Conservation (phyloP, 2,113 vertebrate genomes). For the Notarius lentiginosus region DNA sequence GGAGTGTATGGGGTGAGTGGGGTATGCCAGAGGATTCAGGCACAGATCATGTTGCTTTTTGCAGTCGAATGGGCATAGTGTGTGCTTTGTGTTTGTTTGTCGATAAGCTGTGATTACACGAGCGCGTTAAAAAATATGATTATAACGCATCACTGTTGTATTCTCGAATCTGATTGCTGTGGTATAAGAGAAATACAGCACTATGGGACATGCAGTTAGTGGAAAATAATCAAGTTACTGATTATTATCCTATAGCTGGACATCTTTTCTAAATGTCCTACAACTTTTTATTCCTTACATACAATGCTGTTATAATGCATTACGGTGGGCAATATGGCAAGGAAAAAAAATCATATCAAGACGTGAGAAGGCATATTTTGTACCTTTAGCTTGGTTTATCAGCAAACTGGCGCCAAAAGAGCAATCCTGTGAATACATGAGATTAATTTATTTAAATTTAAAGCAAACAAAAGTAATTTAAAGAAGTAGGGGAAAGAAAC, state of each 20-base stretch:
- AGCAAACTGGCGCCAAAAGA: neutral
- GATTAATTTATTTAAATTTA: neutral
- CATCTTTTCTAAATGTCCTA: neutral
- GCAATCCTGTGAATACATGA: neutral
- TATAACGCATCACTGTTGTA: neutral
- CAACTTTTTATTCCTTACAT: neutral
- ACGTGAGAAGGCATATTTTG: neutral
- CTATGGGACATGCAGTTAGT: neutral
- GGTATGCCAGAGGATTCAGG: slow-evolving; percentile 1
- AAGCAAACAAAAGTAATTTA: neutral
- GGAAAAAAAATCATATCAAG: neutral
- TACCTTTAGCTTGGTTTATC: neutral
- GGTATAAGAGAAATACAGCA: neutral
- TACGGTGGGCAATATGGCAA: neutral
- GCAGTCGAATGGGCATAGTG: neutral
- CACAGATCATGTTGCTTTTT: slow-evolving; percentile 3
- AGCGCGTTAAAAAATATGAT: neutral
- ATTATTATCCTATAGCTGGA: neutral
- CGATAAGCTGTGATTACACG: neutral
- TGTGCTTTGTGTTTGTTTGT: neutral
- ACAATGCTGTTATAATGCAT: neutral
- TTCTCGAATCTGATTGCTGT: neutral
- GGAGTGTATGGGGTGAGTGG: neutral
- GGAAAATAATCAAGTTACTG: neutral
- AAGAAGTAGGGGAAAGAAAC: neutral